Conservation (phyloP, 2,113 vertebrate genomes). For the Siniperca knerii region DNA sequence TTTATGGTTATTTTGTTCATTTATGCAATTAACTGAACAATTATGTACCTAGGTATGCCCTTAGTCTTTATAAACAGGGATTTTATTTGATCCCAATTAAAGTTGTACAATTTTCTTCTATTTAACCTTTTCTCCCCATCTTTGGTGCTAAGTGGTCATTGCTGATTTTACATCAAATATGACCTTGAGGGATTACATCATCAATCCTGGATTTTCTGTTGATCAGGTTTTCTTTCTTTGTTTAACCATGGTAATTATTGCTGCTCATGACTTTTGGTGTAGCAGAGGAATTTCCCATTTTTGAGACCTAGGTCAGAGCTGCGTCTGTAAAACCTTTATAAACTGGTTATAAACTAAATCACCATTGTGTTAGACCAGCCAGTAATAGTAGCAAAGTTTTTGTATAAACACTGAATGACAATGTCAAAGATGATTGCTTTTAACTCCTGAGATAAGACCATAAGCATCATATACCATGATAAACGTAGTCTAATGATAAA, state of each 20-base stretch:
- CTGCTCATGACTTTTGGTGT: not conserved
- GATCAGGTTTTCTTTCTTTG: not conserved
- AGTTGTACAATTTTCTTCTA: not conserved
- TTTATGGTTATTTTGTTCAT: too few relatives aligned
- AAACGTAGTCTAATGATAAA: constrained; percentile 33
- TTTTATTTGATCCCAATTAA: not conserved
- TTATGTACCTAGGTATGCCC: too few relatives aligned
- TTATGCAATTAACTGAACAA: too few relatives aligned
- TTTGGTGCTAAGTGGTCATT: not conserved
- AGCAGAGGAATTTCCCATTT: not conserved
- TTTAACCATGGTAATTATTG: not conserved
- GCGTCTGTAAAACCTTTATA: not conserved
- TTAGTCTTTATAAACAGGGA: not conserved
- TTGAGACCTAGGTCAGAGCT: not conserved
- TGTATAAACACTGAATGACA: not conserved
- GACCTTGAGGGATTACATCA: not conserved
- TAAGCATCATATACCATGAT: not conserved
- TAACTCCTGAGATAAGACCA: not conserved
- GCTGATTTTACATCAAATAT: not conserved
- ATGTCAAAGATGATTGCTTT: not conserved
- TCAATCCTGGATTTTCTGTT: not conserved
- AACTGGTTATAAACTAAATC: not conserved
- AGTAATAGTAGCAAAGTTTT: not conserved
- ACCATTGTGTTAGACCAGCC: not conserved
- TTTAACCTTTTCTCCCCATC: not conserved